phyloP scores from a whole-genome alignment of 2,113 vertebrate genomes.

The Terrapene triunguis region DNA sequence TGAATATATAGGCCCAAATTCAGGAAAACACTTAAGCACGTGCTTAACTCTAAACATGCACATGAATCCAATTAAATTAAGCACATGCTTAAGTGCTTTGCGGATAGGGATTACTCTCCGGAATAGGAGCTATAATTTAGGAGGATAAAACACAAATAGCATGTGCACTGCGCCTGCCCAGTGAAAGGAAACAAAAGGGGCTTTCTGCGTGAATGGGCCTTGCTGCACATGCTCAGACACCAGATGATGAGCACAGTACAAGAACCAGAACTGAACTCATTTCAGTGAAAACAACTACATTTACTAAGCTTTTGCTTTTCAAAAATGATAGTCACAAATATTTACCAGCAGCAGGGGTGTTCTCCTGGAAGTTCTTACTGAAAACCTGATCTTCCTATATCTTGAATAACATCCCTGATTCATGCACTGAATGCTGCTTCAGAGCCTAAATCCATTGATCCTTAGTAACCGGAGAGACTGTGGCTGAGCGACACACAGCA shows the following conservation, averaged over 20 bases:
- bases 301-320: no score
- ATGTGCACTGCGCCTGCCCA: background rate
- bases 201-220: background rate
- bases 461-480: background rate
- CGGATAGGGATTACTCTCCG: no score
- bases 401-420: background rate
- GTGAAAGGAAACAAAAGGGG: background rate
- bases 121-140: background rate
- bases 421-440: background rate
- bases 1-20: background rate
- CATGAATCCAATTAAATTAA: background rate
- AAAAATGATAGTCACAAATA: background rate
- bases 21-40: background rate
- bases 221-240: background rate
- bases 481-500: fast-evolving
- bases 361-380: background rate
- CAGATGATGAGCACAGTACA: background rate
- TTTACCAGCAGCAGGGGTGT: background rate
- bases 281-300: no score
- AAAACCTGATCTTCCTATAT: no score
- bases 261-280: background rate
- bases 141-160: no score
- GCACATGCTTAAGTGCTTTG: background rate
- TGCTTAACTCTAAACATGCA: background rate
- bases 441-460: background rate